Percentiles rank a stretch among this genome's conserved stretches.
phyloP scores from a whole-genome alignment of 1,140 invertebrate species.

The Temnothorax nylanderi region DNA sequence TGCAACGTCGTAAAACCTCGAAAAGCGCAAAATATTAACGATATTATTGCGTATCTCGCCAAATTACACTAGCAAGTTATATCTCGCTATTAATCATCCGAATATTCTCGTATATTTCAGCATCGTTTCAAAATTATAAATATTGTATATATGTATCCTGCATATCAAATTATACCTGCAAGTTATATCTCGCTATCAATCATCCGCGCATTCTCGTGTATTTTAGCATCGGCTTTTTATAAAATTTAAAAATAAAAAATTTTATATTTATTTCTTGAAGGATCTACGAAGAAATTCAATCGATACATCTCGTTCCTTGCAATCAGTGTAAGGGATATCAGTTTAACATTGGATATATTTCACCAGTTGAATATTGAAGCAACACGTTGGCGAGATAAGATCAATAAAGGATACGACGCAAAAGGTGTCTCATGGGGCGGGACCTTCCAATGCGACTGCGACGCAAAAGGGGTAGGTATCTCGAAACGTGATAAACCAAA shows the following conservation, averaged over 20 bases:
- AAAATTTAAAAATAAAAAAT: neutral
- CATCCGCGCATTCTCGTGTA: neutral
- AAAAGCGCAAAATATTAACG: neutral
- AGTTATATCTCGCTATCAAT: neutral
- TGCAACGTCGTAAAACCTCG: too few relatives aligned
- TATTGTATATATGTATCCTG: too few relatives aligned
- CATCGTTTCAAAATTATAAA: too few relatives aligned
- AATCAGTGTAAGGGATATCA: too few relatives aligned
- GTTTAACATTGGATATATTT: too few relatives aligned
- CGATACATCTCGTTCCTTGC: too few relatives aligned
- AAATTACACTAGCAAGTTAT: neutral
- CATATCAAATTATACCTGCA: too few relatives aligned
- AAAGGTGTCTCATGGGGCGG: neutral
- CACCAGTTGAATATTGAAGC: too few relatives aligned
- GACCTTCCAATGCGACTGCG: too few relatives aligned
- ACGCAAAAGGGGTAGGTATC: neutral
- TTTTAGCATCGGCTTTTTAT: neutral
- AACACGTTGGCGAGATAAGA: neutral
- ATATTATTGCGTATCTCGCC: neutral
- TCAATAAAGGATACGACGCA: neutral
- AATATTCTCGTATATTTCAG: neutral
- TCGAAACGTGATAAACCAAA: neutral
- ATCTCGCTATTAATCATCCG: neutral
- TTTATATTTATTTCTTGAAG: neutral
- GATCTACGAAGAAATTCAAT: neutral